These are phyloP conservation scores for Synanthedon formicaeformis DNA, from an alignment of 2,888 invertebrate species.

Conservation along the genomic window DNA sequence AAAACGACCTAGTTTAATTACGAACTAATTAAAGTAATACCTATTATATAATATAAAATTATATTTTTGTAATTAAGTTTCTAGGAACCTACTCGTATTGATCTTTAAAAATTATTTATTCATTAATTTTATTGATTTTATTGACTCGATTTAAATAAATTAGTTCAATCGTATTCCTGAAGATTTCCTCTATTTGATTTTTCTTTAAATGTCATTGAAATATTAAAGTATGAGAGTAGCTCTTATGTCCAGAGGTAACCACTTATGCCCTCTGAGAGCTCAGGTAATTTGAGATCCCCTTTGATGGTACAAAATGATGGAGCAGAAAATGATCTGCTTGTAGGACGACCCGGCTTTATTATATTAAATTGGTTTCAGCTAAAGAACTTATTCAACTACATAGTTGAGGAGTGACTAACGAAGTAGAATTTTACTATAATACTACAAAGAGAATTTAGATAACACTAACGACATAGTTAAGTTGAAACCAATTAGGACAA, in stretches of 20 bases:
- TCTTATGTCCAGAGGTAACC: constrained; percentile 14
- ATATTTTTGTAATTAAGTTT: too few species aligned
- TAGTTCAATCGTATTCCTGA: too few species aligned
- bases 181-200: too few species aligned
- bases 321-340: constrained; percentile 36
- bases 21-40: too few species aligned
- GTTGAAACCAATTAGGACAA: too few species aligned
- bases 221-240: background rate
- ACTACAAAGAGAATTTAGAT: constrained; percentile 1
- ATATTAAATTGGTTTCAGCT: constrained; percentile 27
- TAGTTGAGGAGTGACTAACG: constrained; percentile 6
- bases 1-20: too few species aligned
- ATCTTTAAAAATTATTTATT: too few species aligned
- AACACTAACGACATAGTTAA: too few species aligned
- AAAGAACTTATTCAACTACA: constrained; percentile 24
- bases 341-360: constrained; percentile 25
- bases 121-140: too few species aligned
- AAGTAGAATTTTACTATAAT: background rate
- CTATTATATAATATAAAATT: too few species aligned
- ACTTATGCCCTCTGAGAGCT: constrained; percentile 25
- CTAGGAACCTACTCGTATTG: too few species aligned
- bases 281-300: constrained; percentile 29
- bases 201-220: background rate
- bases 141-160: too few species aligned
- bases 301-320: constrained; percentile 32